Base-by-base conservation (phyloP, 2,888 invertebrate genomes). In the Bedellia somnulentella region DNA sequence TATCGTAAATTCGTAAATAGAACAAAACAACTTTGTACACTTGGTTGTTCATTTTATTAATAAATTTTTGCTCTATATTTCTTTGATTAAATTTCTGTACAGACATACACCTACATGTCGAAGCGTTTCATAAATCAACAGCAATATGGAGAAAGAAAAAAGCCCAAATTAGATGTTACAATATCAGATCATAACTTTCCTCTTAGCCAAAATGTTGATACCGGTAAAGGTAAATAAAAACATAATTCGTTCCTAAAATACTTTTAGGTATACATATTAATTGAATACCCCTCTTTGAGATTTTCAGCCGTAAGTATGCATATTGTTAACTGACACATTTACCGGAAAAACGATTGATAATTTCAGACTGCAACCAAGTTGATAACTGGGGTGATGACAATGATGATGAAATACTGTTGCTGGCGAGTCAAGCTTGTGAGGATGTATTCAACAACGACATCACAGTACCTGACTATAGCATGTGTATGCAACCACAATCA, bases 401-500 rank as follows among this genome's bases (percentile, higher is more conserved):
- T 44, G 75, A 76, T 15, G 75, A 76, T 24, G 71, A 75, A 43
- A 66, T 77, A 18, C 47, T 77, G 0, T 49, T 77, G 6, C 46
- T 73, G 39, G 76, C 71, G 1, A 76, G 75, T 35, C 76, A 76
- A 39, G 76, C 60, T 1, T 75, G 68, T 36, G 77, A 77, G 35
- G 50, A 71, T 15, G 67, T 52, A 1, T 64, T 53, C 37, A 52
- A 36, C 37, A 51, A 35, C 29, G 40, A 41, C 22, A 51, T 49
- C 21, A 35, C 41, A 23, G 50, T 55, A 35, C 62, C 70, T 3
- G 51, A 71, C 39, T 76, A 71, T 37, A 62, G 56, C 35, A 35
- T 61, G 16, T 70, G 57, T 35, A 64, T 63, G 61, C 60, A 62
- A 28, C 73, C 75, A 0, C 38, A 42, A 0, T 45, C 62, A 1